A percentile compares a stretch with the other conserved stretches of the same genome.
These are phyloP conservation scores for Dicyrtomina minuta DNA, from an alignment of 2,888 invertebrate genomes.

Conservation along the genomic window DNA sequence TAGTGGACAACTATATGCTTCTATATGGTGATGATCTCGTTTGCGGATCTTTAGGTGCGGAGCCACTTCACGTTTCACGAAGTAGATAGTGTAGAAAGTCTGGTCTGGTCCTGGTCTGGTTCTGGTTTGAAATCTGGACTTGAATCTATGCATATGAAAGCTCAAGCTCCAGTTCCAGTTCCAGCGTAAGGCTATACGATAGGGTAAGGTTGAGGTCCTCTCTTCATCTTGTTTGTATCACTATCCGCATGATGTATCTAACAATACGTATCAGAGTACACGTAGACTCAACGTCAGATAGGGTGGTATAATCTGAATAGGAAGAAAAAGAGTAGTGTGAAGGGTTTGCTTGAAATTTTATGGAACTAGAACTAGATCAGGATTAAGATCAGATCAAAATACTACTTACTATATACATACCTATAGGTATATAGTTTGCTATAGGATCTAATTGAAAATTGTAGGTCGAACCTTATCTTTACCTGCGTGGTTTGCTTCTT, in stretches of 20 bases:
- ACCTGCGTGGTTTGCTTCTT: slow-evolving; percentile 1
- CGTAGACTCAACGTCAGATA: slow-evolving; percentile 4
- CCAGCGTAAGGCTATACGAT: not conserved
- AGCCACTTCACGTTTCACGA: too few relatives aligned
- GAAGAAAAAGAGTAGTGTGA: not conserved
- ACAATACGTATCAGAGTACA: not conserved
- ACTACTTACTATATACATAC: not conserved
- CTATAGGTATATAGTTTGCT: not conserved
- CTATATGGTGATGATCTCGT: too few relatives aligned
- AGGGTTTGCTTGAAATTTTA: slow-evolving; percentile 22
- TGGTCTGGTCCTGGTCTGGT: too few relatives aligned
- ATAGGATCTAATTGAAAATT: not conserved
- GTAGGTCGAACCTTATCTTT: not conserved
- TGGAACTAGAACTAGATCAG: too few relatives aligned
- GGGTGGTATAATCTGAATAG: too few relatives aligned
- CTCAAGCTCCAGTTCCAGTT: too few relatives aligned
- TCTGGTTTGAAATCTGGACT: too few relatives aligned
- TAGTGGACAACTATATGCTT: too few relatives aligned
- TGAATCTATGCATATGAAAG: too few relatives aligned
- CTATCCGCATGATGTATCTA: too few relatives aligned
- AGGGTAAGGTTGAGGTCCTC: slow-evolving; percentile 16
- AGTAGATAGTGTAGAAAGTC: too few relatives aligned
- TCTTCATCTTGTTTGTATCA: slow-evolving; percentile 4
- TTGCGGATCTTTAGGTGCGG: too few relatives aligned
- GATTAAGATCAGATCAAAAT: slow-evolving; percentile 11